Evolutionary conservation across 2,797 vertebrate genomes (phyloP), one percentile per base, ranked within the genome.

Genomic region (Salmo trutta): DNA sequence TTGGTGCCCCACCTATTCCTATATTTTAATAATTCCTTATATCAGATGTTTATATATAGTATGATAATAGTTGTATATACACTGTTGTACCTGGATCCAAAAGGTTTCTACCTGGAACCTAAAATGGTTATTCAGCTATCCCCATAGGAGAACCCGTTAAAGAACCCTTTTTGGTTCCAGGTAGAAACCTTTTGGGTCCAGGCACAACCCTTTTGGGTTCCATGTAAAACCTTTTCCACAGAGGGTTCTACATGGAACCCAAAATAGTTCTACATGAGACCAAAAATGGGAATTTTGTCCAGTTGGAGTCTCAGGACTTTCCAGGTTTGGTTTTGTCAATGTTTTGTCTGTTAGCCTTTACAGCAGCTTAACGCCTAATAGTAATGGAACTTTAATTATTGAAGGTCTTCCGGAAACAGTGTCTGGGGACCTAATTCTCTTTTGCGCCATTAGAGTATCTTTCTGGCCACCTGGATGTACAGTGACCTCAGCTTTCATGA

Each of bases 401-500:
- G 0, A 47, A 47, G 41, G 59, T 54, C 75, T 82, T 71, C 24
- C 15, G 75, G 68, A 31, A 0, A n/a, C 74, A 62, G 8, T 14
- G 41, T 68, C 33, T 19, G 21, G 53, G 71, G 52, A 52, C 75
- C 10, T 8, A 54, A 77, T 75, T 79, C 76, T 79, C 81, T 53
- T 47, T 47, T 47, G 24, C 53, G 21, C 79, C 73, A 82, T 89
- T 78, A 81, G 27, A 81, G 33, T 3, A 51, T 80, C 85, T 75
- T 72, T 84, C 81, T 81, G 62, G 33, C 74, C 36, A 68, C 82
- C 84, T 78, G 64, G 64, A 79, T 70, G 74, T 51, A 72, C 77
- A 62, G 72, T 70, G 76, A 29, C 24, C 74, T 82, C 51, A 74
- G 59, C 71, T 77, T 87, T 80, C 80, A 75, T 83, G 85, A 84